Evolutionary conservation across 1,140 invertebrate genomes (phyloP).

Genomic region (Coptotermes formosanus): DNA sequence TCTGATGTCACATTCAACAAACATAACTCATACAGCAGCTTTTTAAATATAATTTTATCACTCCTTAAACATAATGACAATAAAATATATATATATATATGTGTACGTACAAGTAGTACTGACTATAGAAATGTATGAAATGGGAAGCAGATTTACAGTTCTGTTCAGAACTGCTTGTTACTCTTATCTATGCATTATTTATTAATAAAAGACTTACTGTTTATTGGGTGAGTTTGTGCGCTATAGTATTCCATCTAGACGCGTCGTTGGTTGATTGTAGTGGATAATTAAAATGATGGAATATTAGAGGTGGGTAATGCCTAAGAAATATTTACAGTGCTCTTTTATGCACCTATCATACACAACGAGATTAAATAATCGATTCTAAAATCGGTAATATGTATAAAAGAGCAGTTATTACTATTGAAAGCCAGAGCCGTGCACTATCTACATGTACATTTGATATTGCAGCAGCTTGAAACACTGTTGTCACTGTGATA

Average conservation of each 20-base stretch:
- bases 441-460: not conserved
- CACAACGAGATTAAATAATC: not conserved
- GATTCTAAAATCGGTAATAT: not conserved
- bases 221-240: not conserved
- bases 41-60: too few relatives aligned
- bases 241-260: not conserved
- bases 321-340: not conserved
- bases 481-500: conserved; percentile 6
- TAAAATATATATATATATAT: too few relatives aligned
- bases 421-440: not conserved
- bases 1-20: too few relatives aligned
- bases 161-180: too few relatives aligned
- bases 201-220: not conserved
- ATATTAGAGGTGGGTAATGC: not conserved
- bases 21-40: too few relatives aligned
- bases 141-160: too few relatives aligned
- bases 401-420: not conserved
- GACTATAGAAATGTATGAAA: too few relatives aligned
- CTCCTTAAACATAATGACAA: too few relatives aligned
- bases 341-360: not conserved
- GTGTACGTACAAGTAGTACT: too few relatives aligned
- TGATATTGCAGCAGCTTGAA: not conserved
- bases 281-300: not conserved
- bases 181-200: not conserved
- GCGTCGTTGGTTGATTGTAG: not conserved